Evolutionary conservation across 2,888 invertebrate genomes (phyloP), one percentile per base, ranked within the genome.

Genomic region (Thysanoteuthis rhombus): DNA sequence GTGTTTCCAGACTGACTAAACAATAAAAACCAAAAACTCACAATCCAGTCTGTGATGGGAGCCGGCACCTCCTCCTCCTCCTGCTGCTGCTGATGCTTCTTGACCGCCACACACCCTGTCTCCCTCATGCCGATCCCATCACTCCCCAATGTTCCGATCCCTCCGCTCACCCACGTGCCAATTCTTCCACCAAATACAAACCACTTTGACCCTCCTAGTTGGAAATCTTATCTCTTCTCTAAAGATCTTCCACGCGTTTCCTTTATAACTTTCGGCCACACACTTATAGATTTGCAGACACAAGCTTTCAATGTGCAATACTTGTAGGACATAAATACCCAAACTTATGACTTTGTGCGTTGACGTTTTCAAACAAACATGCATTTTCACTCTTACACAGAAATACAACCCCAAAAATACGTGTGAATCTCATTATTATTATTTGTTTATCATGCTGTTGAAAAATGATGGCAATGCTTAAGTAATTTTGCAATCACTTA

Each of bases 1-100:
- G 96, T 97, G 97, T 94, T 97, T 97, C 95, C 96, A 96, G 93
- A 93, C 94, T 2, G 95, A 95, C 22, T 75, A 75, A 75, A 75
- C n/a, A 32, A 52, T 40, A 93, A 93, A 36, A 75, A 75, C 1
- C 3, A 75, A 75, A 75, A 75, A 36, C n/a, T 92, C 92, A 45
- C 42, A 45, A 45, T 92, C 92, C 45, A 22, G n/a, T 45, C 40
- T 40, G 40, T 10, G 40, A 42, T 39, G 90, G 90, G 90, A 42
- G 32, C 42, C 36, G 42, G 42, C 42, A 16, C 42, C 19, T n/a
- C 42, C 92, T 42, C 42, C 92, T 90, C 28, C 39, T n/a, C n/a
- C n/a, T 91, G 39, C 25, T 91, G 32, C 25, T 42, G 32, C 42
- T 12, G 45, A 40, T 40, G 36, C 92, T 92, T 45, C 92, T 45